Base-by-base conservation (phyloP, 92 coral and sea anemone genomes). In the Palythoa grandiflora region DNA sequence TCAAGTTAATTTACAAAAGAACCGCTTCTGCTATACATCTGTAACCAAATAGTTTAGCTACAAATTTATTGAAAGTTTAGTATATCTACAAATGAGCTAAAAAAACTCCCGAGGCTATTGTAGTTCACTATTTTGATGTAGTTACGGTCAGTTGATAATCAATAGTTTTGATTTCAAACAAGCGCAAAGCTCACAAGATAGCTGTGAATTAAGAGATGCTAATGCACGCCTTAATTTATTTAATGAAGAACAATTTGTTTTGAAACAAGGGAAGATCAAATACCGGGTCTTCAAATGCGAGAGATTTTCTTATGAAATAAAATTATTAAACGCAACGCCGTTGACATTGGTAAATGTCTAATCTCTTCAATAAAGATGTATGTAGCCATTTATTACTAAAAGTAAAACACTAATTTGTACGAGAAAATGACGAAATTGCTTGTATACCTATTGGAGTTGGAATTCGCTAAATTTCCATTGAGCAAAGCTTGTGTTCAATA, bases 181-280 rank as follows among this genome's bases (percentile, higher is more conserved):
- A 52, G 76, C 16, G 47, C 74, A 48, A 80, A 52, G 76, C 16
- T 66, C 74, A 48, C 83, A 48, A 65, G 16, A 68, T 81, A 65
- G 86, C 86, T 65, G 74, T 66, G 63, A 65, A 65, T 48, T 68
- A 81, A 28, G 38, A 66, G 38, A 66, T 68, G 86, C 88, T 91
- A 91, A 87, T 91, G 80, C 6, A 85, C 74, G 28, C 61, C 54
- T 55, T 87, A 91, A 87, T 87, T 83, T 76, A 88, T 78, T 91
- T 91, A 91, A 91, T 91, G 86, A 84, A 83, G 74, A 87, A 81
- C 44, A 81, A 68, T 81, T 81, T 81, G 86, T 81, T 81, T 81
- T 81, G 75, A 81, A 66, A 50, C 36, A 65, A 54, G 74, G 38
- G 75, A 68, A 81, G 17, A 81, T 81, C 75, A 81, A 81, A 81